Evolutionary conservation across 2,113 vertebrate genomes (phyloP).

Genomic region (Hemicordylus capensis): DNA sequence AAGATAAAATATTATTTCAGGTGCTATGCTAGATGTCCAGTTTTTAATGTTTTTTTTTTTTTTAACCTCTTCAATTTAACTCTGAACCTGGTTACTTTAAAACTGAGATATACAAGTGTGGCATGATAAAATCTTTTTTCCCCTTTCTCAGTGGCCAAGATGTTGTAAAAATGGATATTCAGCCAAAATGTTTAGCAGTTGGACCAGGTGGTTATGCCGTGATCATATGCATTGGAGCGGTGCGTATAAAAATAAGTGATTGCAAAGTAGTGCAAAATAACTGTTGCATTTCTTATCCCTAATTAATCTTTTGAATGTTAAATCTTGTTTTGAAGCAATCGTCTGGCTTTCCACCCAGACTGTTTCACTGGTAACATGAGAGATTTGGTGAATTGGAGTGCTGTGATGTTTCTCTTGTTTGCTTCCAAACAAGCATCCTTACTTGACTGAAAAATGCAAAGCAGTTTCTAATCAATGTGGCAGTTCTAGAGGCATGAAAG

Average conservation of each 20-base stretch:
- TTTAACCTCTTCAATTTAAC: too few species aligned
- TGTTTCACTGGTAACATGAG: background rate
- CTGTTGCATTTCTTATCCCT: too few species aligned
- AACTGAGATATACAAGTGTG: background rate
- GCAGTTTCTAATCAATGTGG: background rate
- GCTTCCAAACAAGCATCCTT: too few species aligned
- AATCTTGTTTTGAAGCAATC: too few species aligned
- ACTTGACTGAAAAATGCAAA: background rate
- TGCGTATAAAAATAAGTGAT: conserved; percentile 55
- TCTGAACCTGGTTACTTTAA: too few species aligned
- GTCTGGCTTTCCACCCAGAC: background rate
- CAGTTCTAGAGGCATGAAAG: background rate
- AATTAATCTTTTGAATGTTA: background rate
- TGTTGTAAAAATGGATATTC: conserved; percentile 90
- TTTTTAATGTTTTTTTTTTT: too few species aligned
- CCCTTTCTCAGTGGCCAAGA: conserved; percentile 82
- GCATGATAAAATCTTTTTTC: background rate
- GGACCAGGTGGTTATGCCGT: conserved; percentile 84
- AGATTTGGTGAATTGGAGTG: background rate
- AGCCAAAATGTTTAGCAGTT: conserved; percentile 88
- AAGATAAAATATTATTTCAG: too few species aligned
- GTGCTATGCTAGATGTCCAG: too few species aligned
- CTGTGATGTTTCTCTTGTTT: too few species aligned
- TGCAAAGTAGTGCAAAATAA: too few species aligned
- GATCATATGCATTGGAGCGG: conserved; percentile 90